phyloP scores from a whole-genome alignment of 2,113 vertebrate species.

The Podarcis cretensis region DNA sequence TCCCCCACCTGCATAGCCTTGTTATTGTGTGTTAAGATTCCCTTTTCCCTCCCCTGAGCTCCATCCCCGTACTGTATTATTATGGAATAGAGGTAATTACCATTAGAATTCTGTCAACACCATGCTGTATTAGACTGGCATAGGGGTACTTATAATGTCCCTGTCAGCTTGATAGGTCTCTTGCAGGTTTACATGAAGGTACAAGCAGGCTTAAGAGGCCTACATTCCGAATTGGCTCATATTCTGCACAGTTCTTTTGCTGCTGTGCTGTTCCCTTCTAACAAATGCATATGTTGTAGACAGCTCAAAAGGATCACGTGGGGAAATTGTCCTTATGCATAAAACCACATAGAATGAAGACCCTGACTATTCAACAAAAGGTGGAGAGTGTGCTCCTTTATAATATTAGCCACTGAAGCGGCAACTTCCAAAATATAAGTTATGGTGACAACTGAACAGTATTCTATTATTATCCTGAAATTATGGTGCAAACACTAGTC shows the following conservation, averaged over 20 bases:
- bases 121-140: not conserved
- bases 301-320: not conserved
- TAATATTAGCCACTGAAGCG: not conserved
- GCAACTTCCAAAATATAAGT: slow-evolving; percentile 5
- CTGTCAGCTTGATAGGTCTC: not conserved
- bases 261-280: not conserved
- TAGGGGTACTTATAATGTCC: not conserved
- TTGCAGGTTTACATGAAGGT: not conserved
- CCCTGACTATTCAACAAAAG: not conserved
- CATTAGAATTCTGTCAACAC: no score
- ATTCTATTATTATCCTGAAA: not conserved
- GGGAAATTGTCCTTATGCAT: not conserved
- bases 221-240: not conserved
- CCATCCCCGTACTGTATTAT: fast-evolving
- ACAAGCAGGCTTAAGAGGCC: not conserved
- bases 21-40: not conserved
- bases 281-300: not conserved
- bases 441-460: not conserved
- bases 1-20: not conserved
- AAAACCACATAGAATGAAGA: not conserved
- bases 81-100: not conserved
- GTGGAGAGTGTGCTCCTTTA: slow-evolving; percentile 7
- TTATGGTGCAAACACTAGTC: not conserved
- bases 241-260: not conserved
- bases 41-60: not conserved